Evolutionary conservation across 1,140 invertebrate species (phyloP).

Genomic region (Brachionus plicatilis): DNA sequence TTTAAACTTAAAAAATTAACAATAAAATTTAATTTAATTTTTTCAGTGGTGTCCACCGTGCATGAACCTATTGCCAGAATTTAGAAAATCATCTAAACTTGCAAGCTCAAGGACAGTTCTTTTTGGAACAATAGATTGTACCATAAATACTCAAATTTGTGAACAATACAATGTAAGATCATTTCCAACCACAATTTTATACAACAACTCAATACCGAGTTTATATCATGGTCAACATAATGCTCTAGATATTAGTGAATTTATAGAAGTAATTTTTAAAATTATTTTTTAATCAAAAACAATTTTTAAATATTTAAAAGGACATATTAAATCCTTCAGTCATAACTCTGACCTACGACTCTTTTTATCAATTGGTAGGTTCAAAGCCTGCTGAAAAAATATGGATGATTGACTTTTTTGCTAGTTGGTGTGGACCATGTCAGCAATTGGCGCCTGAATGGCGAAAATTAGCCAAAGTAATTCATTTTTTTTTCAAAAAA

Average conservation of each 20-base stretch:
- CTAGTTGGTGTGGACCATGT: constrained; percentile 67
- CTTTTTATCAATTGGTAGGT: constrained; percentile 60
- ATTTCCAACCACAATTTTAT: constrained; percentile 70
- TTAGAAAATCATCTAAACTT: constrained; percentile 63
- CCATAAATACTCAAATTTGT: constrained; percentile 56
- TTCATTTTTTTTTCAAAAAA: neutral
- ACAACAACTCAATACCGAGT: constrained; percentile 62
- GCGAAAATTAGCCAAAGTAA: constrained; percentile 59
- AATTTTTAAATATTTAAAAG: neutral
- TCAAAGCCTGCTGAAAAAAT: constrained; percentile 57
- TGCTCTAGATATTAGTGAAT: constrained; percentile 63
- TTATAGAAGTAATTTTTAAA: constrained; percentile 49
- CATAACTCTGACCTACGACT: constrained; percentile 58
- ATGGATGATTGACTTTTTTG: constrained; percentile 67
- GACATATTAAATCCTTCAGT: constrained; percentile 61
- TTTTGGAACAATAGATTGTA: constrained; percentile 65
- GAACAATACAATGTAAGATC: constrained; percentile 63
- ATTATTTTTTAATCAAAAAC: neutral
- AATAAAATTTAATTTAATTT: neutral
- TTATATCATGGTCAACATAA: constrained; percentile 63
- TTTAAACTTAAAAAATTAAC: neutral
- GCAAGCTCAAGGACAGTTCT: constrained; percentile 53
- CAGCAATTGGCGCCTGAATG: constrained; percentile 63
- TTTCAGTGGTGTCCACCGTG: constrained; percentile 72
- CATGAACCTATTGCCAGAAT: constrained; percentile 66